Base-by-base conservation (phyloP, 2,113 vertebrate genomes). In the Guaruba guarouba region DNA sequence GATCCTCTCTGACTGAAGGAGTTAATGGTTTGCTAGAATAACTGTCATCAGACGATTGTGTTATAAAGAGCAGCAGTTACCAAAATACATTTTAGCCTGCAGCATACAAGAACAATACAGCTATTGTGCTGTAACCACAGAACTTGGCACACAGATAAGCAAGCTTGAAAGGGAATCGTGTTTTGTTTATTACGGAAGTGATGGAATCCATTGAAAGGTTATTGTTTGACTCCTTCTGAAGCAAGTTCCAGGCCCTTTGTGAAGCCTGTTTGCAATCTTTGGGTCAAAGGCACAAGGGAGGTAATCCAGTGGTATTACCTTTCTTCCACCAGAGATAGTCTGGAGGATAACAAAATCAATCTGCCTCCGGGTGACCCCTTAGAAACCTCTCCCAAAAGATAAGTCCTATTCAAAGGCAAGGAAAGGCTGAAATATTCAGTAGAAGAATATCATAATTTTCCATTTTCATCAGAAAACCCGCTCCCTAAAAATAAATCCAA, bases 181-280 rank as follows among this genome's bases (percentile, higher is more conserved):
- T 86, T 97, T 85, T 95, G 93, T 93, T 86, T 93, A 27, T 86
- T 23, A 46, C 8, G 90, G 95, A 97, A 90, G 88, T 63, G 95
- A 92, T 96, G 93, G 94, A 96, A 97, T 88, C 86, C 86, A 59
- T 11, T 13, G 78, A 55, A 78, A 87, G 82, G 82, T 82, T 48
- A 84, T 96, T 96, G 89, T 95, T 86, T 3, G 73, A 39, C 68
- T 20, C 8, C 74, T 82, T 68, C 44, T 3, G 92, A 67, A 94
- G 93, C 46, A 9, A 69, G 67, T 67, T 8, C 73, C 89, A 89
- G 52, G 43, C 84, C 64, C 61, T 93, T 51, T 29, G 80, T 33
- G 61, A 25, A 20, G 77, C 73, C 49, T 37, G 86, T 59, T 63
- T 33, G 88, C 33, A 61, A 11, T 24, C 79, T 49, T 41, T 51